Base-by-base conservation (phyloP, 2,888 invertebrate species). In the Punctoribates punctum region DNA sequence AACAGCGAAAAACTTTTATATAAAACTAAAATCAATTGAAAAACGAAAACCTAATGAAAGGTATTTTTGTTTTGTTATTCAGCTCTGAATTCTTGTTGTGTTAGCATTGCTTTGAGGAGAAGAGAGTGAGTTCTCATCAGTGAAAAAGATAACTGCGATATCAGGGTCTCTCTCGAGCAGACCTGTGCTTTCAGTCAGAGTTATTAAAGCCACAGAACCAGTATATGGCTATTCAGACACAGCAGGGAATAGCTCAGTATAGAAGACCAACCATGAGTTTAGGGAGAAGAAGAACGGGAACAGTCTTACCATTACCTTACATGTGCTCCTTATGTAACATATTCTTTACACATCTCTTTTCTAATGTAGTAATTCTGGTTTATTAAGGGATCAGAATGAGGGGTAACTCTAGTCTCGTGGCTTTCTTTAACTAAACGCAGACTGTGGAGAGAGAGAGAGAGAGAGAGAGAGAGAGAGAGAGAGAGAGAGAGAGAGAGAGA, bases 401-500 rank as follows among this genome's bases (percentile, higher is more conserved):
- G 54, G 54, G n/a, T 54, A 54, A 11, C 13, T 54, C 9, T 11
- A n/a, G 54, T 54, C 54, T 54, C 54, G 54, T 54, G 54, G 54
- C 54, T 54, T n/a, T 54, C 15, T 11, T 46, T 11, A 11, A 60
- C 15, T n/a, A n/a, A n/a, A n/a, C n/a, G n/a, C n/a, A 60, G 23
- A 11, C 9, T 25, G 62, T 25, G 62, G 62, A 11, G 62, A 60
- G 15, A 11, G 62, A 60, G 62, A 11, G 62, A 25, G 62, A 11
- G 62, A 60, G 62, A 11, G 6, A 25, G 62, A 11, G 62, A 60
- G 62, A 11, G 62, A 60, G 62, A 25, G 62, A 60, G 62, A 60
- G 15, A 25, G 62, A 60, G 62, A 60, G 62, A 60, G 62, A 60
- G 62, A 60, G 62, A 60, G 27, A 60, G 62, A 23, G 27, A 60